These are phyloP conservation scores for Microtus oregoni DNA, from an alignment of 2,113 vertebrate genomes.

Conservation along the genomic window DNA sequence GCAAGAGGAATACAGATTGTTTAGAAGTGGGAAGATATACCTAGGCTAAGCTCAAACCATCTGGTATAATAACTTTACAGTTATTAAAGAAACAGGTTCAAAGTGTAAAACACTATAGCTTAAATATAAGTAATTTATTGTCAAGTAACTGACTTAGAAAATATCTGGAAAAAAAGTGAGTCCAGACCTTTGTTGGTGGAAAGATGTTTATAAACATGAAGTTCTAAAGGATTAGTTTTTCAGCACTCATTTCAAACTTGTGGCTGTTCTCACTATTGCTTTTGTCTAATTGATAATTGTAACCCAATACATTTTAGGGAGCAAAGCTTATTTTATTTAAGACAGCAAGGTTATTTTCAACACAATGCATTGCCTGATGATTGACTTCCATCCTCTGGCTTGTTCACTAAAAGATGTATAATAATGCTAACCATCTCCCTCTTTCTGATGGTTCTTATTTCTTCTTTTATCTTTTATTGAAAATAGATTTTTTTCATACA, in stretches of 20 bases:
- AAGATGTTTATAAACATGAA: background rate
- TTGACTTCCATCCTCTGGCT: background rate
- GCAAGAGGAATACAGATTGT: background rate
- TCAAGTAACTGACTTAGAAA: conserved; percentile 15
- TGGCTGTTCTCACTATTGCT: background rate
- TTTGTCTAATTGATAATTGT: background rate
- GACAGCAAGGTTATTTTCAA: background rate
- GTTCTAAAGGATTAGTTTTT: background rate
- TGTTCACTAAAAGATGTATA: background rate
- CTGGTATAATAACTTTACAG: background rate
- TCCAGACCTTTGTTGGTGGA: background rate
- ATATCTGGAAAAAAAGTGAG: background rate
- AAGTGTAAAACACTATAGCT: background rate
- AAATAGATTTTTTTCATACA: background rate
- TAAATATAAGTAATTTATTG: conserved; percentile 11
- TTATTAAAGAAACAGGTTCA: background rate
- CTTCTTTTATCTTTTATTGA: background rate
- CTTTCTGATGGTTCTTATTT: background rate
- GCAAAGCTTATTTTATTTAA: background rate
- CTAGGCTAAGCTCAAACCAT: conserved; percentile 2
- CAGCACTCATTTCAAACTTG: background rate
- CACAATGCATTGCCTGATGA: background rate
- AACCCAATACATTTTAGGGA: background rate
- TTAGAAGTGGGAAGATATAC: background rate
- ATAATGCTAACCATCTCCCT: background rate